Conservation (phyloP, 2,113 vertebrate genomes). For the Chloropsis cyanopogon region DNA sequence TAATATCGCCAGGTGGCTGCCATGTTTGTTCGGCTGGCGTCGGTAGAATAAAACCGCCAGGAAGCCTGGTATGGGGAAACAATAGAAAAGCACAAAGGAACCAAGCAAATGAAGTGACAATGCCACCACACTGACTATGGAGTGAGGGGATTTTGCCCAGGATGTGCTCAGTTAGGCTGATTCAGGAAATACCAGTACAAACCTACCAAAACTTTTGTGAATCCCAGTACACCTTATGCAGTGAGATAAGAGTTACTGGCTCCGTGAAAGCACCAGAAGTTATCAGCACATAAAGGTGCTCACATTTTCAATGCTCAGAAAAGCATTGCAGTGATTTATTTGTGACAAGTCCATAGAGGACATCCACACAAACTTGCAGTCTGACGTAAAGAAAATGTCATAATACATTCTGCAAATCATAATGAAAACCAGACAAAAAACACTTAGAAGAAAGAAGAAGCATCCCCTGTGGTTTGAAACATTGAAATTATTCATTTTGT, state of each 20-base stretch:
- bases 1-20: conserved; percentile 80
- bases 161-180: background rate
- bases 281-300: background rate
- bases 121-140: background rate
- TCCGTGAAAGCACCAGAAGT: background rate
- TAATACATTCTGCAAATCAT: background rate
- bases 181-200: background rate
- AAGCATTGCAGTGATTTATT: background rate
- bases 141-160: background rate
- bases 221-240: background rate
- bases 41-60: conserved; percentile 83
- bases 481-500: background rate
- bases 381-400: background rate
- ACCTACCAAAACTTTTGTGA: background rate
- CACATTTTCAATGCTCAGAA: background rate
- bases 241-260: background rate
- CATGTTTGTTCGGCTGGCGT: conserved; percentile 75
- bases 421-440: background rate
- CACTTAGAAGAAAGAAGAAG: background rate
- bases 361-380: background rate
- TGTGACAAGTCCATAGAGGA: background rate
- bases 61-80: conserved; percentile 79
- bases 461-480: background rate
- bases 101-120: conserved; percentile 67
- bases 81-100: conserved; percentile 67